Conservation (phyloP, 2,888 invertebrate species). For the Ligdia adustata region DNA sequence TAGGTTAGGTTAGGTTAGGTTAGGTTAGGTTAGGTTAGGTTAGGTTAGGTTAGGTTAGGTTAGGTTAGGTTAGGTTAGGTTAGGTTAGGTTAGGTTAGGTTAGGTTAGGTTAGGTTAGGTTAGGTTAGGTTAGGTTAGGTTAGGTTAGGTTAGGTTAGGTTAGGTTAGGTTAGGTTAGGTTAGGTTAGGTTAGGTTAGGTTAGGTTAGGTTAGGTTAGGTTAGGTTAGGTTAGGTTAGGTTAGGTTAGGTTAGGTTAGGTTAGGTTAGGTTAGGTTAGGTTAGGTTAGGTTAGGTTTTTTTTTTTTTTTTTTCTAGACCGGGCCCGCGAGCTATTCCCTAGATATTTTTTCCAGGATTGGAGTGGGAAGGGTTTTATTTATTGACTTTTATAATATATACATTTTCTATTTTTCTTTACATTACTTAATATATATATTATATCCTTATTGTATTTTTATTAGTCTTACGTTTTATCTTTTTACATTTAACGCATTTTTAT, state of each 20-base stretch:
- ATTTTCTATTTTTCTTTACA: neutral
- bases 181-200: slow-evolving; percentile 24
- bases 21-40: slow-evolving; percentile 30
- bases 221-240: slow-evolving; percentile 31
- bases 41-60: slow-evolving; percentile 31
- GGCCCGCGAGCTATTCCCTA: too few species aligned
- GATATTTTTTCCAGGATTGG: too few species aligned
- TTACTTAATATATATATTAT: too few species aligned
- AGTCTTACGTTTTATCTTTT: too few species aligned
- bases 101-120: slow-evolving; percentile 31
- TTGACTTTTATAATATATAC: too few species aligned
- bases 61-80: slow-evolving; percentile 25
- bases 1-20: slow-evolving; percentile 30
- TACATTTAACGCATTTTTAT: too few species aligned
- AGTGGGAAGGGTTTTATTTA: too few species aligned
- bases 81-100: slow-evolving; percentile 29
- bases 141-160: slow-evolving; percentile 32
- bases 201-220: slow-evolving; percentile 32
- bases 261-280: slow-evolving; percentile 34
- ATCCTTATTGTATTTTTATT: too few species aligned
- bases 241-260: slow-evolving; percentile 34
- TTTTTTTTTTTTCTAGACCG: too few species aligned
- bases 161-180: slow-evolving; percentile 34
- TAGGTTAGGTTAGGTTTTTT: too few species aligned
- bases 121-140: slow-evolving; percentile 28